These are phyloP conservation scores for Pediacus dermestoides DNA, from an alignment of 2,888 invertebrate genomes.

Conservation along the genomic window DNA sequence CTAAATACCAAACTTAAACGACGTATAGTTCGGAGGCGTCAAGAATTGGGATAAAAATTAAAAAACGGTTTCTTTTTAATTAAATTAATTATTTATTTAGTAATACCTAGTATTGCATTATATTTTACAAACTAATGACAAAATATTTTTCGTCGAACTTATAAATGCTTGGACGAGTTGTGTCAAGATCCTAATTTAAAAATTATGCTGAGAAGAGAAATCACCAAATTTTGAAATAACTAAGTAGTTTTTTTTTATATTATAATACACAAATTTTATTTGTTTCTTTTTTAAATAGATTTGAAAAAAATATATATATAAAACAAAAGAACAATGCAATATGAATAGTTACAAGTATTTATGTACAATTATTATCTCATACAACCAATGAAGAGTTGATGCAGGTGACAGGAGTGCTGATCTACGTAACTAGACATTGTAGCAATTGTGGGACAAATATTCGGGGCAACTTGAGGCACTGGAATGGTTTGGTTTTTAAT, in stretches of 20 bases:
- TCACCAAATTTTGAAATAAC: slow-evolving; percentile 28
- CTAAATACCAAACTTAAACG: too few species aligned
- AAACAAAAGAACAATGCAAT: slow-evolving; percentile 52
- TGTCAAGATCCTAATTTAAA: too few species aligned
- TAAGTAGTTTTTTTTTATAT: slow-evolving; percentile 34
- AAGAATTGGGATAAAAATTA: too few species aligned
- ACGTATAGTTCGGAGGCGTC: too few species aligned
- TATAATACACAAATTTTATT: slow-evolving; percentile 57
- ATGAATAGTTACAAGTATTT: slow-evolving; percentile 54
- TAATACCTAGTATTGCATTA: slow-evolving; percentile 33
- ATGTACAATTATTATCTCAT: slow-evolving; percentile 53
- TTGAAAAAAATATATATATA: slow-evolving; percentile 53
- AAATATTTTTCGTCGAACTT: slow-evolving; percentile 22
- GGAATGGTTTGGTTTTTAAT: too few species aligned
- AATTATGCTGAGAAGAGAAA: slow-evolving; percentile 18
- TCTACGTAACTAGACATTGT: slow-evolving; percentile 36
- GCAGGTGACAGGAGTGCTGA: slow-evolving; percentile 47
- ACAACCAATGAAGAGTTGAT: slow-evolving; percentile 48
- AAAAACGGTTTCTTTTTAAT: too few species aligned
- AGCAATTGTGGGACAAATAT: too few species aligned
- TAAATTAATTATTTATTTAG: slow-evolving; percentile 28
- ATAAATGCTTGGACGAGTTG: slow-evolving; percentile 30
- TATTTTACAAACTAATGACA: slow-evolving; percentile 28
- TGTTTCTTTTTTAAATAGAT: slow-evolving; percentile 51
- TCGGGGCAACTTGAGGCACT: too few species aligned